Evolutionary conservation across 2,888 invertebrate genomes (phyloP).

Genomic region (Dryobotodes eremita): DNA sequence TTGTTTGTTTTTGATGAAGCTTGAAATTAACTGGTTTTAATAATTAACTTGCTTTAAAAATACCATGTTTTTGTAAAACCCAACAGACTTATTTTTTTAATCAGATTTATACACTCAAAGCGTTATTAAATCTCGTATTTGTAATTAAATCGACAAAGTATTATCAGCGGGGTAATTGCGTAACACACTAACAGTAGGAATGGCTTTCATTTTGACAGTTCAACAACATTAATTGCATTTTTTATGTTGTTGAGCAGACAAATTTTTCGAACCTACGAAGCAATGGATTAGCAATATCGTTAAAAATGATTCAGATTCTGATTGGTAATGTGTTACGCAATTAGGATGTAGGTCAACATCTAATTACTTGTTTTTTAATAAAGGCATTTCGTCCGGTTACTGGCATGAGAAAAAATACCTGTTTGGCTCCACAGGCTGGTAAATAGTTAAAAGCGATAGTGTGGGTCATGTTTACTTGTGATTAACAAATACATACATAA

Average conservation of each 20-base stretch:
- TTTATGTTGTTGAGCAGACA: too few species aligned
- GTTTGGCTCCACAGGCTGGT: neutral
- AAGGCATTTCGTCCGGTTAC: too few species aligned
- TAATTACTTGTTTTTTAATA: neutral
- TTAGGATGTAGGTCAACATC: neutral
- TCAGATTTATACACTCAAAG: neutral
- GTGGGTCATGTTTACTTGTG: neutral
- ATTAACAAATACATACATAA: neutral
- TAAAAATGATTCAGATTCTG: too few species aligned
- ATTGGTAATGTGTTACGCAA: too few species aligned
- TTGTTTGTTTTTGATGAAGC: neutral
- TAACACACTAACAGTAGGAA: too few species aligned
- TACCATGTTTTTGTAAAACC: neutral
- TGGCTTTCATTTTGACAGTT: too few species aligned
- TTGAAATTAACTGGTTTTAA: neutral
- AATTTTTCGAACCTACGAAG: too few species aligned
- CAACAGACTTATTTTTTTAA: conserved; percentile 4
- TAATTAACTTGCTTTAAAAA: neutral
- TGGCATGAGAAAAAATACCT: neutral
- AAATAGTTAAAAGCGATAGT: neutral
- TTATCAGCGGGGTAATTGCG: neutral
- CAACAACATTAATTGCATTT: too few species aligned
- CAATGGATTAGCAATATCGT: too few species aligned
- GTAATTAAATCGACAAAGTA: neutral
- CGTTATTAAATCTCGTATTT: neutral